Base-by-base conservation (phyloP, 2,888 invertebrate genomes). In the Macrostomum cliftonense region DNA sequence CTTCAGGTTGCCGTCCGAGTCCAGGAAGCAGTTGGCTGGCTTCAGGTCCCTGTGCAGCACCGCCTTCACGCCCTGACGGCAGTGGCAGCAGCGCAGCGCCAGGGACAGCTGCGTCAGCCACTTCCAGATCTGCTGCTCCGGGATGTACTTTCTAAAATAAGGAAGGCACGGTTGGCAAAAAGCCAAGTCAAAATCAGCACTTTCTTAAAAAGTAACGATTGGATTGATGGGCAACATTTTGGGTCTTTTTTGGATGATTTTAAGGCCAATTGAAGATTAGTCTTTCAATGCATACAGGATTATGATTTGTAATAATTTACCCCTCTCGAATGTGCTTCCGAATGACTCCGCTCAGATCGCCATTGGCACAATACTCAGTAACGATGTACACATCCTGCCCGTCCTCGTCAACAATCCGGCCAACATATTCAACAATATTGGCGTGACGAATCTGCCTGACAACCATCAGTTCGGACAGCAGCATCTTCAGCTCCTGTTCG, bases 301-400 rank as follows among this genome's bases (percentile, higher is more conserved):
- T n/a, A n/a, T n/a, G n/a, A n/a, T n/a, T n/a, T 28, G 28, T 7
- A 28, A 7, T 4, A 28, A 9, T 9, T 28, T 9, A 28, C 28
- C 28, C 28, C 9, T 28, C 28, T 4, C 28, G 28, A 28, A 28
- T 28, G 28, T 28, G 28, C 28, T 28, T 28, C 28, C 9, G 4
- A 28, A 28, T 28, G 9, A 28, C 28, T 4, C 28, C 28, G 9
- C 5, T 66, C 7, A 79, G 63, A 61, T 77, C 77, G 7, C 78
- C 78, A 46, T 77, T 75, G 43, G 74, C 73, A 57, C 78, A 79
- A 61, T 73, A 77, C 61, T 79, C 78, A 73, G 76, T 77, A 21
- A 78, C 73, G 36, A 79, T 74, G 58, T 78, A 78, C 12, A 78
- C 70, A 5, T 75, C 75, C 45, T 75, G 73, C 17, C 72, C 72